phyloP scores from a whole-genome alignment of 64 coral and sea anemone species.

The Actinia tenebrosa region DNA sequence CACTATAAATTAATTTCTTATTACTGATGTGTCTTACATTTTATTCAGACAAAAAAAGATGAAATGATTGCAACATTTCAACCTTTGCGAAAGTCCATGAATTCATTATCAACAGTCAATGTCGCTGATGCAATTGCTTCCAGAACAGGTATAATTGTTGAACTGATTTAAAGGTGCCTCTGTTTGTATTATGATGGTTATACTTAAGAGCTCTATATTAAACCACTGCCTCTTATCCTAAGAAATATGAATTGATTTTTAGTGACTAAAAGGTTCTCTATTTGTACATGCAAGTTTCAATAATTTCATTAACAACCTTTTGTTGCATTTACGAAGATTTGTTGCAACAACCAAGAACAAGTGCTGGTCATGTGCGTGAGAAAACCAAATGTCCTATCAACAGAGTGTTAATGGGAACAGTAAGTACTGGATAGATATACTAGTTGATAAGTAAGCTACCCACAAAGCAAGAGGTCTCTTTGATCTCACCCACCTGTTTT shows the following conservation, averaged over 20 bases:
- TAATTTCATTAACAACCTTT: neutral
- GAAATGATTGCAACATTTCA: slow-evolving; percentile 79
- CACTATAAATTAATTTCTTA: too few relatives aligned
- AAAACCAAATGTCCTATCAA: slow-evolving; percentile 93
- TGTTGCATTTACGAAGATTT: slow-evolving; percentile 47
- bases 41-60: slow-evolving; percentile 82
- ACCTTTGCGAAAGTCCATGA: slow-evolving; percentile 62
- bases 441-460: neutral
- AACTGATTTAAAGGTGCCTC: too few relatives aligned
- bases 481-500: too few relatives aligned
- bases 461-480: neutral
- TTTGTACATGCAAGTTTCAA: too few relatives aligned
- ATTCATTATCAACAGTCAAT: slow-evolving; percentile 50
- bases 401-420: slow-evolving; percentile 92
- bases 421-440: neutral
- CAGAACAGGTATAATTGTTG: slow-evolving; percentile 48
- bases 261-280: too few relatives aligned
- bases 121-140: slow-evolving; percentile 82
- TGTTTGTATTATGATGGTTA: too few relatives aligned
- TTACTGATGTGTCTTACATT: neutral
- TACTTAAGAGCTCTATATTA: too few relatives aligned
- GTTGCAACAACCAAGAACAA: slow-evolving; percentile 80
- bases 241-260: too few relatives aligned
- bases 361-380: slow-evolving; percentile 59
- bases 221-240: too few relatives aligned